Evolutionary conservation across 2,797 vertebrate genomes (phyloP).

Genomic region (Triplophysa yarkandensis): DNA sequence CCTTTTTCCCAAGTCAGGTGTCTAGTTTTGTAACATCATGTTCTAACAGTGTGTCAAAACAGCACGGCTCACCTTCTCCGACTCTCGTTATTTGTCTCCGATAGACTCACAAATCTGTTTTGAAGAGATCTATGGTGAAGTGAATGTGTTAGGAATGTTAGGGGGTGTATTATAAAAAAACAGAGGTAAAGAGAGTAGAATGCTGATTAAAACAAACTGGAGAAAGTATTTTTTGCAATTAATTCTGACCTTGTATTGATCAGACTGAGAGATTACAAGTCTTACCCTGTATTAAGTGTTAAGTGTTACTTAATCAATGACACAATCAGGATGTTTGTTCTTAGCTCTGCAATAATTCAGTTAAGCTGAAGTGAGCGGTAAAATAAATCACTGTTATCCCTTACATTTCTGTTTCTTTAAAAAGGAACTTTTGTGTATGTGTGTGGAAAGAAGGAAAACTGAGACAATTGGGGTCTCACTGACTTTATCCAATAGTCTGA

Average conservation of each 20-base stretch:
- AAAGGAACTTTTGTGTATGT: neutral
- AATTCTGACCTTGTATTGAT: conserved; percentile 33
- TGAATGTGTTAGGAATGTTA: conserved; percentile 62
- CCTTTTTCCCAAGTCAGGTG: conserved; percentile 82
- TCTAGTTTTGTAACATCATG: conserved; percentile 76
- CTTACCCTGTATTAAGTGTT: conserved; percentile 26
- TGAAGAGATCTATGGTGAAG: conserved; percentile 68
- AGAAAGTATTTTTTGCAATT: conserved; percentile 24
- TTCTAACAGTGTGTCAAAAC: conserved; percentile 72
- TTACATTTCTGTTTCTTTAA: too few species aligned
- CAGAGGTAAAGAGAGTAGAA: neutral
- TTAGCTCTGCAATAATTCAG: conserved; percentile 33
- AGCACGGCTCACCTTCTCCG: conserved; percentile 65
- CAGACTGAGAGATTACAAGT: conserved; percentile 31
- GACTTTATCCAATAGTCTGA: neutral
- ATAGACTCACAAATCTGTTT: conserved; percentile 75
- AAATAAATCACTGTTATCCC: conserved; percentile 8
- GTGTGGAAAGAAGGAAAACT: neutral
- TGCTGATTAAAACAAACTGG: conserved; percentile 23
- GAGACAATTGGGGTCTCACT: neutral
- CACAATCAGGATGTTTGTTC: conserved; percentile 32
- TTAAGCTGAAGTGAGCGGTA: conserved; percentile 1
- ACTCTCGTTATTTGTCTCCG: conserved; percentile 67
- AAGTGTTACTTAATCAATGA: conserved; percentile 26
- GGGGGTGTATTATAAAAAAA: conserved; percentile 7